Percentiles rank a stretch among this genome's conserved stretches.
These are phyloP conservation scores for Drepana arcuata DNA, from an alignment of 1,140 invertebrate genomes.

Conservation along the genomic window DNA sequence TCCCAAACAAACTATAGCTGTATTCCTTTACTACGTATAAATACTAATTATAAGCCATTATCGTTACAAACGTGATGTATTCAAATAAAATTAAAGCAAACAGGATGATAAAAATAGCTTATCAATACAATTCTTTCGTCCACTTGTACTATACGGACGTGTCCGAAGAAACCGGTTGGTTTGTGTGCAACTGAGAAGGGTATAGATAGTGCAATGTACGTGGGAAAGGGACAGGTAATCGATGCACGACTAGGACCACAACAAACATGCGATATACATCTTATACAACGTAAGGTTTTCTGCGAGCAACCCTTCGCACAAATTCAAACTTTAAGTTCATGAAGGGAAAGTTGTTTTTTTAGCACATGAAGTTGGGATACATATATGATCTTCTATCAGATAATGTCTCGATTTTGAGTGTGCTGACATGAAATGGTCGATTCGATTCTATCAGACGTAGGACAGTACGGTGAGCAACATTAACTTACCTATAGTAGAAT, in stretches of 20 bases:
- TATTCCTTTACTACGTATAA: too few relatives aligned
- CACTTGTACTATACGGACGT: conserved; percentile 18
- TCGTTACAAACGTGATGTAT: too few relatives aligned
- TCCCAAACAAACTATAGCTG: too few relatives aligned
- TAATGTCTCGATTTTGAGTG: conserved; percentile 20
- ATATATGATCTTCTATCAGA: conserved; percentile 13
- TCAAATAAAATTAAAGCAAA: too few relatives aligned
- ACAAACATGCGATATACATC: conserved; percentile 40
- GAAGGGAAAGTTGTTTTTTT: conserved; percentile 11
- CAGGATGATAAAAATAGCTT: conserved; percentile 8
- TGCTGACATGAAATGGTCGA: conserved; percentile 37
- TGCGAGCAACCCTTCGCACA: conserved; percentile 1
- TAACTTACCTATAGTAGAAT: too few relatives aligned
- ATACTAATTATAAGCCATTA: too few relatives aligned
- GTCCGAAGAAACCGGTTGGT: conserved; percentile 41
- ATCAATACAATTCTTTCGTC: conserved; percentile 18
- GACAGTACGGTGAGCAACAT: too few relatives aligned
- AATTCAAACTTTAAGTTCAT: conserved; percentile 8
- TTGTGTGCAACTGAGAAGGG: conserved; percentile 21
- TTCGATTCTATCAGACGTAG: conserved; percentile 37
- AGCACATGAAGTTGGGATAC: neutral
- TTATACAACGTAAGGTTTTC: conserved; percentile 26
- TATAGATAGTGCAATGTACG: conserved; percentile 8
- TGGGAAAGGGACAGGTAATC: conserved; percentile 20
- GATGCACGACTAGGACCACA: conserved; percentile 28